A percentile compares a stretch with the other conserved stretches of the same genome.
phyloP scores from a whole-genome alignment of 2,797 vertebrate species.

The Halcyon smyrnensis region DNA sequence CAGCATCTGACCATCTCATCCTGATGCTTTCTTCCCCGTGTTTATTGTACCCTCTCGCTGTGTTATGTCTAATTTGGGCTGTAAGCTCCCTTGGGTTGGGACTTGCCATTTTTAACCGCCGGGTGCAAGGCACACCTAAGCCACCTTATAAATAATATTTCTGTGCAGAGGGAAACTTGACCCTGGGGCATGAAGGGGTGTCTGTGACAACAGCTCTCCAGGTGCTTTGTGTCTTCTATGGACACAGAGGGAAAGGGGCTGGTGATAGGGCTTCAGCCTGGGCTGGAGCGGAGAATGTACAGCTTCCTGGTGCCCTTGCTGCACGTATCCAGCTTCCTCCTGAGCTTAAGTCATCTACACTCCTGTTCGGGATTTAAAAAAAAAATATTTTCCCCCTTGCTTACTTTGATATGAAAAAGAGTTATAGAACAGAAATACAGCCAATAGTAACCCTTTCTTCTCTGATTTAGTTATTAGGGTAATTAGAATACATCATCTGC shows the following conservation, averaged over 20 bases:
- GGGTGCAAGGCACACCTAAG: conserved; percentile 22
- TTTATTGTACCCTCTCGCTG: neutral
- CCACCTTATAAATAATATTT: conserved; percentile 30
- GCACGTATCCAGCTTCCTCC: fast-evolving
- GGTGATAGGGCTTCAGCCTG: neutral
- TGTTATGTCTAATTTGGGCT: neutral
- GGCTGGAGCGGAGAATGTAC: neutral
- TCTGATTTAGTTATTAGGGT: neutral
- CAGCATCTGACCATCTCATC: neutral
- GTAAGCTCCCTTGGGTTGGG: neutral
- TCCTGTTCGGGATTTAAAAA: neutral
- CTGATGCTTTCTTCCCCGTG: neutral
- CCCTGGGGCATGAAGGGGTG: neutral
- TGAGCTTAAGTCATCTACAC: fast-evolving
- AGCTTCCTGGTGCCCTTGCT: neutral
- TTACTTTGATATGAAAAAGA: neutral
- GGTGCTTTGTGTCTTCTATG: neutral
- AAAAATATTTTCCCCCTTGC: neutral
- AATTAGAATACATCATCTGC: neutral
- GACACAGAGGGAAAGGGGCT: neutral
- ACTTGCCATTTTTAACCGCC: neutral
- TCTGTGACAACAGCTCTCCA: conserved; percentile 31
- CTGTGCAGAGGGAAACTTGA: neutral
- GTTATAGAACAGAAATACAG: neutral
- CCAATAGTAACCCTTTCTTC: neutral